Base-by-base conservation (phyloP, 2,113 vertebrate species). In the Buteo buteo region DNA sequence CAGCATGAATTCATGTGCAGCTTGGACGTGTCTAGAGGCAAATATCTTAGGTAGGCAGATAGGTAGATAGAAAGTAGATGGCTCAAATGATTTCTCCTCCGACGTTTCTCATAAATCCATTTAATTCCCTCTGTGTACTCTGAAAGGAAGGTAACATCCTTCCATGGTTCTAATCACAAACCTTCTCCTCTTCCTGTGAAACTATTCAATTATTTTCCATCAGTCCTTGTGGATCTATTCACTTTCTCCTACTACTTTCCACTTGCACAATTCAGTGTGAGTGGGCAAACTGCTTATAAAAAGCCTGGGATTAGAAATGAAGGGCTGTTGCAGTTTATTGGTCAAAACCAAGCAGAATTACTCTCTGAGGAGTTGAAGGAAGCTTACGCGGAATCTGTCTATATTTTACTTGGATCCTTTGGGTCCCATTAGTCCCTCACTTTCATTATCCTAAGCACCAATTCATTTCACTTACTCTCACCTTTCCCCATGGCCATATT, bases 391-490 rank as follows among this genome's bases (percentile, higher is more conserved):
- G 72, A 93, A 90, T 86, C 69, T 94, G 47, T 36, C 64, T 84
- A 47, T 45, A 95, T 91, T 88, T 94, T 80, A 67, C 80, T 84
- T 84, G 50, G 28, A 58, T 93, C 92, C 86, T 96, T 74, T 82
- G 92, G 67, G 88, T 85, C 79, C 89, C 32, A 85, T 95, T 88
- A 93, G 47, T 86, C 83, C 77, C 86, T 95, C 86, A 82, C 36
- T 96, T 93, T 93, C 95, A 97, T 97, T 97, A 96, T 94, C 72
- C 82, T 96, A 94, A 98, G 80, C 76, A 96, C 73, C 93, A 96
- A 94, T 94, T 96, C 91, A 97, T 96, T 97, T 97, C 72, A 93
- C 73, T 94, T 93, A 94, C 81, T 89, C 73, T 96, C 87, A 95
- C 89, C 78, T 96, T 96, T 95, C 73, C 94, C 84, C 16, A 69